These are phyloP conservation scores for Manis javanica DNA, from an alignment of 2,797 vertebrate genomes.

Conservation along the genomic window DNA sequence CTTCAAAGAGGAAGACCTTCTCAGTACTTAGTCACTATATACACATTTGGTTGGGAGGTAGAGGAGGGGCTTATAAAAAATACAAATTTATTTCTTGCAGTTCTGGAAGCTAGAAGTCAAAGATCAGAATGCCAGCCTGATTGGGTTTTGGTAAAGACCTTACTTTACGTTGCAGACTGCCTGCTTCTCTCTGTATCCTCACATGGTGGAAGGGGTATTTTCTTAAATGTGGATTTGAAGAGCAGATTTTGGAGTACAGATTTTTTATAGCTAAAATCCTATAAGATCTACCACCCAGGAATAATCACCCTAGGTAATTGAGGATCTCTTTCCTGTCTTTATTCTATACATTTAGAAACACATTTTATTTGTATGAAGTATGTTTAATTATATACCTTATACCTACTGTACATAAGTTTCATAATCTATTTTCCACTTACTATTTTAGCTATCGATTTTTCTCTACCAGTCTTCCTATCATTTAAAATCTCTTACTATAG, in stretches of 20 bases:
- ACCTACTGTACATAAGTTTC: neutral
- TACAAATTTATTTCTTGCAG: neutral
- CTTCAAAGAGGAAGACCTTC: conserved; percentile 13
- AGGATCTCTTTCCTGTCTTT: neutral
- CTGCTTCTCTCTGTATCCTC: neutral
- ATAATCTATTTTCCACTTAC: neutral
- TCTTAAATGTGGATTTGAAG: neutral
- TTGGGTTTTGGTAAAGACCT: neutral
- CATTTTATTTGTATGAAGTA: neutral
- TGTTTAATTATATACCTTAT: neutral
- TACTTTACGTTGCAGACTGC: neutral
- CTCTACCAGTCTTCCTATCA: neutral
- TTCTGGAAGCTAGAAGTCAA: neutral
- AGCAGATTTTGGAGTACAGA: conserved; percentile 22
- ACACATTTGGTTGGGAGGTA: neutral
- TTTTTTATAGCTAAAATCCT: neutral
- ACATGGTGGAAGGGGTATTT: neutral
- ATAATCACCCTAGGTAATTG: neutral
- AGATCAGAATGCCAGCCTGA: neutral
- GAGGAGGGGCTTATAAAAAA: neutral
- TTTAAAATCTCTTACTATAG: neutral
- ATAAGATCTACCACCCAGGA: neutral
- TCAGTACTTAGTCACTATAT: neutral
- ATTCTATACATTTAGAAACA: neutral
- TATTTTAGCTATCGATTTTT: conserved; percentile 51